phyloP scores from a whole-genome alignment of 2,888 invertebrate species.

The Nesidiocoris tenuis region DNA sequence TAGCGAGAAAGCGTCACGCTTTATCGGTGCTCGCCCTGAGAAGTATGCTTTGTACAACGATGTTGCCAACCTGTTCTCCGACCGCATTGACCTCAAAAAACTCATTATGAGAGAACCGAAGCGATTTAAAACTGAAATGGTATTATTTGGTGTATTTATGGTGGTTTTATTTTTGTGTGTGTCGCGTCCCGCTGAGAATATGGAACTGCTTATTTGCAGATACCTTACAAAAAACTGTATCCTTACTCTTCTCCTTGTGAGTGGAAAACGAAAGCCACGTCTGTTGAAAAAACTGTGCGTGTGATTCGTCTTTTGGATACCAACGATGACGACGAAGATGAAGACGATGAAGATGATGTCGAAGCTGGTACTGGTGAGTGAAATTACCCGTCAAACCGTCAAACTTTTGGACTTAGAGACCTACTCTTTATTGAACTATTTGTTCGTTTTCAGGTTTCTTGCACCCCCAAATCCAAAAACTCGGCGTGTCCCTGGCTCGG shows the following conservation, averaged over 20 bases:
- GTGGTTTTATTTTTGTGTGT: too few species aligned
- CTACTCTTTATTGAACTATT: slow-evolving; percentile 4
- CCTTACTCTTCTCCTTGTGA: slow-evolving; percentile 60
- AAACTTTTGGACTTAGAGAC: background rate
- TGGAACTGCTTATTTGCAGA: too few species aligned
- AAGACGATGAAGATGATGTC: slow-evolving; percentile 55
- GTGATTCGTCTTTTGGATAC: slow-evolving; percentile 58
- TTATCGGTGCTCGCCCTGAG: slow-evolving; percentile 60
- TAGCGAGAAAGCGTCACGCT: slow-evolving; percentile 60
- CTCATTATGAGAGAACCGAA: slow-evolving; percentile 40
- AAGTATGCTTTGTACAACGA: slow-evolving; percentile 59
- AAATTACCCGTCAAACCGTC: background rate
- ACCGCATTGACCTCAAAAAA: slow-evolving; percentile 57
- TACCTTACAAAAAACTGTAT: slow-evolving; percentile 61
- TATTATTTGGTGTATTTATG: too few species aligned
- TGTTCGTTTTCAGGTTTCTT: slow-evolving; percentile 21
- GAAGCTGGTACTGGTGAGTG: slow-evolving; percentile 45
- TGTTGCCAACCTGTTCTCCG: slow-evolving; percentile 57
- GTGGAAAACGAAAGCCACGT: slow-evolving; percentile 58
- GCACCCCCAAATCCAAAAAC: slow-evolving; percentile 47
- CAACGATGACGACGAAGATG: slow-evolving; percentile 56
- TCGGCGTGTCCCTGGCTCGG: slow-evolving; percentile 55
- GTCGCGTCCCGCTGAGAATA: too few species aligned
- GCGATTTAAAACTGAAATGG: slow-evolving; percentile 32
- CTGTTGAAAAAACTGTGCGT: slow-evolving; percentile 58